Evolutionary conservation across 1,140 invertebrate genomes (phyloP).

Genomic region (Euura lappo): DNA sequence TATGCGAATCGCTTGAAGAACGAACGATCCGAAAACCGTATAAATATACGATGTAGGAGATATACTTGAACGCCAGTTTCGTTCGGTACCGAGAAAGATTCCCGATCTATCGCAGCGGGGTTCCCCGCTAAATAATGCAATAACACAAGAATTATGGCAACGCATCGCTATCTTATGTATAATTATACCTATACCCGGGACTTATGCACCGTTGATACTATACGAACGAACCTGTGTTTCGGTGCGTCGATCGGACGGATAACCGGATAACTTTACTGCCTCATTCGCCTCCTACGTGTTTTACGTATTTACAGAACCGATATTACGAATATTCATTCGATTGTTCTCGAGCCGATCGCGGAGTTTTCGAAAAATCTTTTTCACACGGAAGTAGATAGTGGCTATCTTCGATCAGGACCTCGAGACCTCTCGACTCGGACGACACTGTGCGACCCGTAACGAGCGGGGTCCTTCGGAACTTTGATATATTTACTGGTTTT

Average conservation of each 20-base stretch:
- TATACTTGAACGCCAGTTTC: conserved; percentile 18
- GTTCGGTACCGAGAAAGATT: conserved; percentile 39
- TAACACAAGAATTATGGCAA: conserved; percentile 57
- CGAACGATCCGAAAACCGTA: too few species aligned
- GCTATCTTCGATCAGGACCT: too few species aligned
- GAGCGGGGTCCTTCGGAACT: not conserved
- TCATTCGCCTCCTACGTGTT: not conserved
- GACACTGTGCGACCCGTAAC: too few species aligned
- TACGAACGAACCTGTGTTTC: not conserved
- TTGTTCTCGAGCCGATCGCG: not conserved
- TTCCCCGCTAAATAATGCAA: conserved; percentile 57
- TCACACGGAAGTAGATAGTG: too few species aligned
- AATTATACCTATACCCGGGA: conserved; percentile 36
- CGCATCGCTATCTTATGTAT: conserved; percentile 59
- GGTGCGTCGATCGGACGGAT: not conserved
- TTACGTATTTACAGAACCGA: not conserved
- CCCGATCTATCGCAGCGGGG: conserved; percentile 45
- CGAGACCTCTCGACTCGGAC: too few species aligned
- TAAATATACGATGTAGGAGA: conserved; percentile 15
- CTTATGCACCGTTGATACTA: too few species aligned
- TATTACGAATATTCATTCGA: not conserved
- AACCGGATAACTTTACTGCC: not conserved
- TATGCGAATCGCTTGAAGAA: too few species aligned
- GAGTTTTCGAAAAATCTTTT: too few species aligned
- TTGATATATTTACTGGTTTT: conserved; percentile 5